phyloP scores from a whole-genome alignment of 2,797 vertebrate genomes.

The Salmo trutta region DNA sequence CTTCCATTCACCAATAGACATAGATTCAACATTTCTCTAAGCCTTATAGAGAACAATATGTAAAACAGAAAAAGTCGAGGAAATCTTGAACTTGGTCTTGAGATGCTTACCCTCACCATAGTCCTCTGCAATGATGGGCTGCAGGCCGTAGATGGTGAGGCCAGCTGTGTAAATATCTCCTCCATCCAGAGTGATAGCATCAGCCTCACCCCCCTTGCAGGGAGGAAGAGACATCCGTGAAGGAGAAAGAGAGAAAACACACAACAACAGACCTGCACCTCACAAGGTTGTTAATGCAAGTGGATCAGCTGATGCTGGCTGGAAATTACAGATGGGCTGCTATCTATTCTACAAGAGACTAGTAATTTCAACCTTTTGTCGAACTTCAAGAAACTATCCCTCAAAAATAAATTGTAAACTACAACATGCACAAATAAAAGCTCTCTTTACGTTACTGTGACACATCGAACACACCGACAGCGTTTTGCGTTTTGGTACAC shows the following conservation, averaged over 20 bases:
- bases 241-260: background rate
- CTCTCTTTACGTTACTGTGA: background rate
- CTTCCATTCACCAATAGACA: background rate
- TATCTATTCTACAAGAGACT: too few relatives aligned
- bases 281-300: background rate
- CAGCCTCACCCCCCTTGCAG: constrained; percentile 75
- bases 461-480: too few relatives aligned
- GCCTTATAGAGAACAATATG: too few relatives aligned
- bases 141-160: constrained; percentile 76
- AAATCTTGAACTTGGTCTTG: background rate
- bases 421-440: background rate
- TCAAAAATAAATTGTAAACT: background rate
- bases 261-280: background rate
- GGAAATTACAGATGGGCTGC: too few relatives aligned
- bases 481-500: too few relatives aligned
- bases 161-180: constrained; percentile 84
- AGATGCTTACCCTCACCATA: constrained; percentile 66
- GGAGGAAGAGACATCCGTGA: background rate
- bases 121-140: constrained; percentile 83
- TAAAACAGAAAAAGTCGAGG: background rate
- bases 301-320: too few relatives aligned
- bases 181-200: constrained; percentile 85
- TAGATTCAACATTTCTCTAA: accelerated
- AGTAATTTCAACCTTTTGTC: too few relatives aligned
- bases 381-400: too few relatives aligned